These are phyloP conservation scores for Lethrus apterus DNA, from an alignment of 1,140 invertebrate genomes.

Conservation along the genomic window DNA sequence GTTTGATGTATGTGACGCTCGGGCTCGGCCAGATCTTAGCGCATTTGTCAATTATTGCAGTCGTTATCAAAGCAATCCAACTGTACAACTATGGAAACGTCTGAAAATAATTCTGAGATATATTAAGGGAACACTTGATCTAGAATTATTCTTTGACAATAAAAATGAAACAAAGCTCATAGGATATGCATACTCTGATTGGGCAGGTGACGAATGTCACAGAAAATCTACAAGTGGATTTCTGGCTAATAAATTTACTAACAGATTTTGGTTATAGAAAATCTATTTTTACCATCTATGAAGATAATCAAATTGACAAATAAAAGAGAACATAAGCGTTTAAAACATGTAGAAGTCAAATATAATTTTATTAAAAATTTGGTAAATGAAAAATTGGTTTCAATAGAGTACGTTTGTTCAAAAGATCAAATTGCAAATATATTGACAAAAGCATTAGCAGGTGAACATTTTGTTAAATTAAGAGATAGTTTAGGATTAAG, in stretches of 20 bases:
- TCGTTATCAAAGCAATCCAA: slow-evolving; percentile 4
- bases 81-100: slow-evolving; percentile 9
- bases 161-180: slow-evolving; percentile 19
- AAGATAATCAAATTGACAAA: slow-evolving; percentile 19
- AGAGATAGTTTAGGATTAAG: slow-evolving; percentile 11
- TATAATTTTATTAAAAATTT: slow-evolving; percentile 29
- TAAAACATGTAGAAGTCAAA: slow-evolving; percentile 34
- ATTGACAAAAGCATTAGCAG: slow-evolving; percentile 21
- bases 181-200: slow-evolving; percentile 41
- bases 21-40: slow-evolving; percentile 12
- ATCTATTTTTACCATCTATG: slow-evolving; percentile 11
- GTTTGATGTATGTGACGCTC: slow-evolving; percentile 15
- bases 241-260: slow-evolving; percentile 7
- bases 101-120: slow-evolving; percentile 17
- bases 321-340: slow-evolving; percentile 19
- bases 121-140: slow-evolving; percentile 14
- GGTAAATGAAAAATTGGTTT: slow-evolving; percentile 20
- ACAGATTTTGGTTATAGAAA: slow-evolving; percentile 5
- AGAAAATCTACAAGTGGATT: slow-evolving; percentile 39
- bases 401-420: too few relatives aligned
- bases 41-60: slow-evolving; percentile 10
- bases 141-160: slow-evolving; percentile 13
- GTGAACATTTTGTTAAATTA: slow-evolving; percentile 15
- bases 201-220: slow-evolving; percentile 32
- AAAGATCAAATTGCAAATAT: slow-evolving; percentile 27